These are phyloP conservation scores for Protosalanx chinensis DNA, from an alignment of 2,797 vertebrate species.

Conservation along the genomic window DNA sequence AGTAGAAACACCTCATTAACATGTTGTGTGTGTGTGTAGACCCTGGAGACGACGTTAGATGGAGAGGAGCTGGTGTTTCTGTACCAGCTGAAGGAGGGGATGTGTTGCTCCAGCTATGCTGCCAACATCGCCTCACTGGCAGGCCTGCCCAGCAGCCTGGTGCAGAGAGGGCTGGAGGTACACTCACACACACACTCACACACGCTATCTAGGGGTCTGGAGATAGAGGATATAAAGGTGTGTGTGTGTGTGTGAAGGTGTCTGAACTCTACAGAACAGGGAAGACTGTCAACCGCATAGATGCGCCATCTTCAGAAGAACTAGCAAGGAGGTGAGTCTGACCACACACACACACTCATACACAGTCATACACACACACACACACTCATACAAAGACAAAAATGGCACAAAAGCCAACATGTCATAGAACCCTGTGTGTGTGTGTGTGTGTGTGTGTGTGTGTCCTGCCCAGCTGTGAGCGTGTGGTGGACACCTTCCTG, in stretches of 20 bases:
- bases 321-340: conserved; percentile 1
- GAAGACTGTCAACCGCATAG: conserved; percentile 6
- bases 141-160: conserved; percentile 80
- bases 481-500: conserved; percentile 84
- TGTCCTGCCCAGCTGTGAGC: conserved; percentile 71
- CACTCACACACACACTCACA: conserved; percentile 23
- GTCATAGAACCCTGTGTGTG: background rate
- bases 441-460: conserved; percentile 27
- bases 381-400: background rate
- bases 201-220: background rate
- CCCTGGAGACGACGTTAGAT: conserved; percentile 91
- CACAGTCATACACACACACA: background rate
- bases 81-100: conserved; percentile 88
- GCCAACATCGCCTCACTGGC: conserved; percentile 90
- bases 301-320: background rate
- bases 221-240: no score
- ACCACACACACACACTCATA: background rate
- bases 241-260: background rate
- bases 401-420: no score
- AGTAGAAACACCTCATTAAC: no score
- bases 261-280: conserved; percentile 14
- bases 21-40: conserved; percentile 64
- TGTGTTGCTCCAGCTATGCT: conserved; percentile 86
- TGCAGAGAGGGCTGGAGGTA: conserved; percentile 87
- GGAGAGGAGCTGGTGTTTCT: conserved; percentile 91